Evolutionary conservation across 2,797 vertebrate genomes (phyloP).

Genomic region (Hypotaenidia philippensis): DNA sequence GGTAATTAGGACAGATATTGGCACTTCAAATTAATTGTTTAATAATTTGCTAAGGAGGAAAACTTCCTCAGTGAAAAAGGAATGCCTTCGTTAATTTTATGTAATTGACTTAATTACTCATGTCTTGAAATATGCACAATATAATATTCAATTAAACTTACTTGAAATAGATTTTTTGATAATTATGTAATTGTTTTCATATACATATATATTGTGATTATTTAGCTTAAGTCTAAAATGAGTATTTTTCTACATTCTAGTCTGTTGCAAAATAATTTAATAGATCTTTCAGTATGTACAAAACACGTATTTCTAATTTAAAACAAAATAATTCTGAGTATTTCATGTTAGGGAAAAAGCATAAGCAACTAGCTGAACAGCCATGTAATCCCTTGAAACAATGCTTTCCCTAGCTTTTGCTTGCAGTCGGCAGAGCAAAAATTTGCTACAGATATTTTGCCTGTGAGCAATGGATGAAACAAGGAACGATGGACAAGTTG

Average conservation of each 20-base stretch:
- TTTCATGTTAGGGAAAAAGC: constrained; percentile 36
- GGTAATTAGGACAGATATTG: neutral
- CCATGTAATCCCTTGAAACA: neutral
- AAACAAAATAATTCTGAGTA: constrained; percentile 6
- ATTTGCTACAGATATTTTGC: neutral
- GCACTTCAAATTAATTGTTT: neutral
- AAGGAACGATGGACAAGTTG: neutral
- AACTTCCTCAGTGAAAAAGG: neutral
- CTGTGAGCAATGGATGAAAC: neutral
- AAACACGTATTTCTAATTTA: neutral
- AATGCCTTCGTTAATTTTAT: neutral
- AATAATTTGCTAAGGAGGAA: neutral
- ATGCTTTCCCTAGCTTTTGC: constrained; percentile 2
- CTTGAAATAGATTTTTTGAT: neutral
- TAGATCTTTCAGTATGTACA: constrained; percentile 1
- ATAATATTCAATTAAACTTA: neutral
- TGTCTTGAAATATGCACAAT: neutral
- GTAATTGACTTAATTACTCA: neutral
- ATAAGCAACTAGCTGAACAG: constrained; percentile 16
- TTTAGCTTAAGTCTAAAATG: constrained; percentile 3
- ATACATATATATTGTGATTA: neutral
- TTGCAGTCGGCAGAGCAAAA: neutral
- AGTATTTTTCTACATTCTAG: neutral
- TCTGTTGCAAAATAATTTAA: constrained; percentile 40
- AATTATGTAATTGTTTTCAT: neutral